phyloP scores from a whole-genome alignment of 2,113 vertebrate species.

The Pseudorhombus dupliciocellatus region DNA sequence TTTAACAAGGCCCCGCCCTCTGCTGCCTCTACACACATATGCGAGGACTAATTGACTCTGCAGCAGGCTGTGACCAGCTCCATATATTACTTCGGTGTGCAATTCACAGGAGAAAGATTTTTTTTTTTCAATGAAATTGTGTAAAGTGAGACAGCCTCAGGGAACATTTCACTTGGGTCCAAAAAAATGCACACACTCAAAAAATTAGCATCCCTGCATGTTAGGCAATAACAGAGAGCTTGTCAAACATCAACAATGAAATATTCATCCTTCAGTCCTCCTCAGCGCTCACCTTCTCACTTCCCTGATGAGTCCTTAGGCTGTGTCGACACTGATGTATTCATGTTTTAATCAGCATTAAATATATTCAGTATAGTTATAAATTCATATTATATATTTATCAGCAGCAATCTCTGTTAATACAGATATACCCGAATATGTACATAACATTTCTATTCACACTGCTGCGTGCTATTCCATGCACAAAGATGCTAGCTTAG shows the following conservation, averaged over 20 bases:
- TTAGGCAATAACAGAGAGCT: conserved; percentile 36
- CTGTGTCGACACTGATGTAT: too few relatives aligned
- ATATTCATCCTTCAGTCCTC: conserved; percentile 26
- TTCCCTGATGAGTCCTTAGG: too few relatives aligned
- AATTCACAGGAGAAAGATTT: conserved; percentile 10
- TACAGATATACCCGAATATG: too few relatives aligned
- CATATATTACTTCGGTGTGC: background rate
- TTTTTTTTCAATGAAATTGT: conserved; percentile 25
- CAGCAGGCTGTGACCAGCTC: background rate
- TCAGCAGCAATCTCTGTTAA: too few relatives aligned
- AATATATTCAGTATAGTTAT: too few relatives aligned
- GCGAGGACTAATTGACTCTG: background rate
- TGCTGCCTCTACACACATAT: background rate
- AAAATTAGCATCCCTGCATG: conserved; percentile 28
- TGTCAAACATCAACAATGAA: conserved; percentile 53
- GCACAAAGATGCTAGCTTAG: background rate
- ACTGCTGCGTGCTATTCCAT: background rate
- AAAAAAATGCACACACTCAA: conserved; percentile 2
- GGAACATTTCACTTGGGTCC: conserved; percentile 39
- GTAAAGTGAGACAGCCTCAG: conserved; percentile 25
- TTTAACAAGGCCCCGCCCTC: background rate
- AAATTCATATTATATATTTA: too few relatives aligned
- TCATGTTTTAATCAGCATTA: too few relatives aligned
- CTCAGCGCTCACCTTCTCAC: conserved; percentile 20
- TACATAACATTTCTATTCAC: background rate